These are phyloP conservation scores for Sphenodon punctatus DNA, from an alignment of 2,797 vertebrate species.

Conservation along the genomic window DNA sequence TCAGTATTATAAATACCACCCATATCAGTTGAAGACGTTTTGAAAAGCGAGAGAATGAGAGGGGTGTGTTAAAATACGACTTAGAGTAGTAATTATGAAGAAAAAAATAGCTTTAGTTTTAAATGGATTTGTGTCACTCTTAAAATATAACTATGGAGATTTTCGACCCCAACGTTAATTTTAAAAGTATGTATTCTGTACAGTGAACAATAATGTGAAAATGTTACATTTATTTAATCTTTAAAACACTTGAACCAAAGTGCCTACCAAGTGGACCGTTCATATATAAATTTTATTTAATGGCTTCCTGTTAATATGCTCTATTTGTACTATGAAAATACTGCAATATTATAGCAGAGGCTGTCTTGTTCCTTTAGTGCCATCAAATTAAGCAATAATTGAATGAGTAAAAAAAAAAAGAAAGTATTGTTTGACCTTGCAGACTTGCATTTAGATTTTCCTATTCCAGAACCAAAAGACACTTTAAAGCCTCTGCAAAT, in stretches of 20 bases:
- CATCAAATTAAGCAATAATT: conserved; percentile 55
- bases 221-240: conserved; percentile 53
- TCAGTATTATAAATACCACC: not conserved
- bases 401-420: conserved; percentile 44
- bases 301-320: conserved; percentile 68
- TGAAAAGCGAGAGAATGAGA: not conserved
- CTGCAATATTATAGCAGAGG: conserved; percentile 50
- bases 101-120: not conserved
- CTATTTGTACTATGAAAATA: conserved; percentile 57
- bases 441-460: conserved; percentile 53
- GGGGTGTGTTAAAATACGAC: conserved; percentile 16
- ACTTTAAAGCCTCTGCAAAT: not conserved
- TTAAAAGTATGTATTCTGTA: conserved; percentile 27
- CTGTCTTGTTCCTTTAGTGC: conserved; percentile 49
- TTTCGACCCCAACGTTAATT: conserved; percentile 52
- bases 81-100: conserved; percentile 18
- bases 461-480: not conserved
- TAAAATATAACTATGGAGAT: conserved; percentile 39
- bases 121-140: conserved; percentile 38
- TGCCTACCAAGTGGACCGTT: conserved; percentile 39
- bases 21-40: conserved; percentile 1
- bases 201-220: conserved; percentile 52
- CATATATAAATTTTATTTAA: conserved; percentile 65
- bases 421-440: conserved; percentile 59
- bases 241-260: conserved; percentile 43